These are phyloP conservation scores for Carassius auratus DNA, from an alignment of 2,113 vertebrate genomes.

Conservation along the genomic window DNA sequence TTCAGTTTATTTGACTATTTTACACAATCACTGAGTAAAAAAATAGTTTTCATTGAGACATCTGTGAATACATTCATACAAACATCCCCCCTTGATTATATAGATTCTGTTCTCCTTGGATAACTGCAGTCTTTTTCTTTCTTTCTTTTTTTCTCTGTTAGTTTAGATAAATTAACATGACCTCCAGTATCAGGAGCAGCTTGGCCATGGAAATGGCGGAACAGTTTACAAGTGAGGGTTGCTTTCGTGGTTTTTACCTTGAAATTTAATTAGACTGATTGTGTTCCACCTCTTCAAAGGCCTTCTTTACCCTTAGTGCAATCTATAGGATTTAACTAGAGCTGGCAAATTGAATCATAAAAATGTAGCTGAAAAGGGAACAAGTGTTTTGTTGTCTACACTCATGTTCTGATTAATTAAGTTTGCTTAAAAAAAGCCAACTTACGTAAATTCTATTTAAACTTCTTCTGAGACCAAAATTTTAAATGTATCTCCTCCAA, in stretches of 20 bases:
- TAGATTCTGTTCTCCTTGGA: background rate
- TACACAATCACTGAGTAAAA: background rate
- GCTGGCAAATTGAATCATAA: conserved; percentile 8
- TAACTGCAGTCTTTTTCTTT: conserved; percentile 66
- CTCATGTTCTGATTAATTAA: conserved; percentile 25
- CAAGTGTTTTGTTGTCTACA: conserved; percentile 15
- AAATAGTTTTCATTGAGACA: background rate
- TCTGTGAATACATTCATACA: background rate
- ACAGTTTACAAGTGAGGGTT: conserved; percentile 97
- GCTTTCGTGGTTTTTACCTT: conserved; percentile 41
- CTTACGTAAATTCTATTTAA: too few species aligned
- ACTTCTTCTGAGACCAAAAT: too few species aligned
- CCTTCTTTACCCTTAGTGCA: conserved; percentile 6
- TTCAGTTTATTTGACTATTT: background rate
- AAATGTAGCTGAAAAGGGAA: background rate
- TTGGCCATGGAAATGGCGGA: conserved; percentile 96
- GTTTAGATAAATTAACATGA: conserved; percentile 97
- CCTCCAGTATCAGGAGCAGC: conserved; percentile 95
- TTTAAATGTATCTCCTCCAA: too few species aligned
- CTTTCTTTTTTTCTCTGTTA: conserved; percentile 59
- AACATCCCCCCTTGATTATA: background rate
- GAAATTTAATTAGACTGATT: conserved; percentile 48
- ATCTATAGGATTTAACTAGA: conserved; percentile 14
- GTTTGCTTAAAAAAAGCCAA: too few species aligned
- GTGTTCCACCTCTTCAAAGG: conserved; percentile 27